These are phyloP conservation scores for Lates japonicus DNA, from an alignment of 2,797 vertebrate species.

Conservation along the genomic window DNA sequence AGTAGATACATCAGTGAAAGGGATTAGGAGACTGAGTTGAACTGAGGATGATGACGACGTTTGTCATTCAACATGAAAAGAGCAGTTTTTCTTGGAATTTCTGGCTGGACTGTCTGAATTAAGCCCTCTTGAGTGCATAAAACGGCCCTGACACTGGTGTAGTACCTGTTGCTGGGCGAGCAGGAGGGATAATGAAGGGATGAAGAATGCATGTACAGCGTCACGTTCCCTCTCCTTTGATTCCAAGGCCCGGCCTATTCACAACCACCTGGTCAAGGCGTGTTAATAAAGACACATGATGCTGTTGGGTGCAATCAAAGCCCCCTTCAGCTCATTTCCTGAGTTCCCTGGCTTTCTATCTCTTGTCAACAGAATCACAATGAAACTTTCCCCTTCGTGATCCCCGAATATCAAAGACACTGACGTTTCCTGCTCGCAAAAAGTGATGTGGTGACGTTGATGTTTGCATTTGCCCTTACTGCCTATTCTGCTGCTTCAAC, in stretches of 20 bases:
- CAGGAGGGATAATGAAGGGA: conserved; percentile 57
- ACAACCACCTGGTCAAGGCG: conserved; percentile 70
- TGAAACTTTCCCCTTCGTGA: conserved; percentile 80
- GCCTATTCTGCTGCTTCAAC: conserved; percentile 30
- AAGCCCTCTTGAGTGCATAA: conserved; percentile 24
- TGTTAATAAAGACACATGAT: conserved; percentile 82
- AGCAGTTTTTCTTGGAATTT: not conserved
- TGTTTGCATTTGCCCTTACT: conserved; percentile 53
- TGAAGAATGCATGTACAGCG: conserved; percentile 69
- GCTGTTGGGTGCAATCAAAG: conserved; percentile 88
- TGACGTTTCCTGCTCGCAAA: conserved; percentile 61
- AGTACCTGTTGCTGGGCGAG: conserved; percentile 50
- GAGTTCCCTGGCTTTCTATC: conserved; percentile 84
- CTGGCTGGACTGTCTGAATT: not conserved
- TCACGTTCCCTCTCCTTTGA: conserved; percentile 73
- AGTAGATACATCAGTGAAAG: not conserved
- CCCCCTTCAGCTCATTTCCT: conserved; percentile 91
- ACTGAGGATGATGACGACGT: not conserved
- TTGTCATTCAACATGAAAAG: conserved; percentile 10
- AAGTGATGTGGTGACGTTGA: conserved; percentile 54
- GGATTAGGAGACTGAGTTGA: not conserved
- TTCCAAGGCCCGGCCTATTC: conserved; percentile 63
- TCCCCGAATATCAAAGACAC: conserved; percentile 56
- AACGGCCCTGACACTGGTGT: conserved; percentile 1
- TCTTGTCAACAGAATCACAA: conserved; percentile 95